Evolutionary conservation across 2,797 vertebrate species (phyloP).

Genomic region (Selene dorsalis): DNA sequence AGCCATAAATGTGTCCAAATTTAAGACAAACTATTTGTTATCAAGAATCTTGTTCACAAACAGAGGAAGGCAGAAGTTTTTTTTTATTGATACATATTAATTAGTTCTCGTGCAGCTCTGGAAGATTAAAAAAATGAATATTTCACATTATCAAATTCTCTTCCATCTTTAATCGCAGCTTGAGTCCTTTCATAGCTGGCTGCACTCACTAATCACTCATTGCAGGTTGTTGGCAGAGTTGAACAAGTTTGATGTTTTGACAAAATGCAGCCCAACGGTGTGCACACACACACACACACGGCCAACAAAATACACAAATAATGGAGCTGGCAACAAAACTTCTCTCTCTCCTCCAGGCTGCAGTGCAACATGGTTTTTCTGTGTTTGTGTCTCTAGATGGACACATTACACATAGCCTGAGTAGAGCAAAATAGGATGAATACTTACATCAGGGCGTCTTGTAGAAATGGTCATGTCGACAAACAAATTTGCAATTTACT

Average conservation of each 20-base stretch:
- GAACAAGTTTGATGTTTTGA: neutral
- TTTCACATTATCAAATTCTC: too few relatives aligned
- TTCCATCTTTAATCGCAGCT: slow-evolving; percentile 6
- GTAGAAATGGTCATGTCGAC: neutral
- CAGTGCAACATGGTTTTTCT: neutral
- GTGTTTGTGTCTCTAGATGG: neutral
- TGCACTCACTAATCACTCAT: neutral
- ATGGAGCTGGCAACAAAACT: neutral
- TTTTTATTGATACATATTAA: neutral
- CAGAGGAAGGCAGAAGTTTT: neutral
- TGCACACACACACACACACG: too few relatives aligned
- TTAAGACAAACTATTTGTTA: neutral
- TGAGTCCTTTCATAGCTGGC: neutral
- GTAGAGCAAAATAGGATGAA: too few relatives aligned
- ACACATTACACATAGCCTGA: neutral
- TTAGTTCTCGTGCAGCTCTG: neutral
- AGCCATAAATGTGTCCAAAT: neutral
- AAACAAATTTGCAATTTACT: too few relatives aligned
- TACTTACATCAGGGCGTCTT: neutral
- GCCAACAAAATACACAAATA: neutral
- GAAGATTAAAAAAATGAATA: neutral
- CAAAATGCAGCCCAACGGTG: neutral
- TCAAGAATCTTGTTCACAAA: neutral
- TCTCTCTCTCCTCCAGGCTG: neutral
- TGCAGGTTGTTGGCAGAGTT: neutral